Evolutionary conservation across 2,113 vertebrate species (phyloP).

Genomic region (Perccottus glenii): DNA sequence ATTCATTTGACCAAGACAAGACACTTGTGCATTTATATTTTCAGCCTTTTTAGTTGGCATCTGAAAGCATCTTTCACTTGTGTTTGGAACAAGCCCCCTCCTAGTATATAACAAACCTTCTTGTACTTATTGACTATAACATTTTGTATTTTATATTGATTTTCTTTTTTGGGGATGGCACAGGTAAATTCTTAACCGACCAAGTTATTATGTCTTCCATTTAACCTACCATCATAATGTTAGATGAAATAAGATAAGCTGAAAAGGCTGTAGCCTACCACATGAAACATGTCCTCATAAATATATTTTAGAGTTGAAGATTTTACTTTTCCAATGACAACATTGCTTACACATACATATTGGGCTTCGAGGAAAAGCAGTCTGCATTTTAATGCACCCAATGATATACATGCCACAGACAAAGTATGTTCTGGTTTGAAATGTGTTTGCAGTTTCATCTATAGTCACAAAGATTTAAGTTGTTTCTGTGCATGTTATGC

Average conservation of each 20-base stretch:
- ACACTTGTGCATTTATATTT: conserved; percentile 14
- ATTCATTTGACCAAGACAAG: conserved; percentile 21
- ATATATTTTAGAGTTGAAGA: conserved; percentile 16
- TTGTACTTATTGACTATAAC: conserved; percentile 26
- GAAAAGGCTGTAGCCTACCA: conserved; percentile 15
- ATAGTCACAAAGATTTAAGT: conserved; percentile 54
- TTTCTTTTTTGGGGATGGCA: conserved; percentile 38
- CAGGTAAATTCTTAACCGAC: conserved; percentile 42
- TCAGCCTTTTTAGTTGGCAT: conserved; percentile 10
- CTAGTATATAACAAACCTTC: conserved; percentile 8
- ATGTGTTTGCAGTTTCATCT: conserved; percentile 32
- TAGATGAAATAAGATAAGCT: conserved; percentile 42
- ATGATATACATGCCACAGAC: conserved; percentile 33
- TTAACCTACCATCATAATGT: conserved; percentile 14
- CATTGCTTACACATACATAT: conserved; percentile 24
- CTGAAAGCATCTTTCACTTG: conserved; percentile 25
- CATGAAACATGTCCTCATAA: conserved; percentile 20
- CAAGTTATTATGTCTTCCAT: conserved; percentile 68
- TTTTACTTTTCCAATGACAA: conserved; percentile 23
- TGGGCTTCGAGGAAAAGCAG: conserved; percentile 35
- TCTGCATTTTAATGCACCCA: conserved; percentile 37
- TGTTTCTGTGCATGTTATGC: conserved; percentile 75
- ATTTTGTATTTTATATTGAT: conserved; percentile 39
- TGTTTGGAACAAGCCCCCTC: conserved; percentile 27
- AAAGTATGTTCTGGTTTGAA: conserved; percentile 36